Percentiles rank a stretch among this genome's conserved stretches.
These are phyloP conservation scores for Megastigmus dorsalis DNA, from an alignment of 2,888 invertebrate genomes.

Conservation along the genomic window DNA sequence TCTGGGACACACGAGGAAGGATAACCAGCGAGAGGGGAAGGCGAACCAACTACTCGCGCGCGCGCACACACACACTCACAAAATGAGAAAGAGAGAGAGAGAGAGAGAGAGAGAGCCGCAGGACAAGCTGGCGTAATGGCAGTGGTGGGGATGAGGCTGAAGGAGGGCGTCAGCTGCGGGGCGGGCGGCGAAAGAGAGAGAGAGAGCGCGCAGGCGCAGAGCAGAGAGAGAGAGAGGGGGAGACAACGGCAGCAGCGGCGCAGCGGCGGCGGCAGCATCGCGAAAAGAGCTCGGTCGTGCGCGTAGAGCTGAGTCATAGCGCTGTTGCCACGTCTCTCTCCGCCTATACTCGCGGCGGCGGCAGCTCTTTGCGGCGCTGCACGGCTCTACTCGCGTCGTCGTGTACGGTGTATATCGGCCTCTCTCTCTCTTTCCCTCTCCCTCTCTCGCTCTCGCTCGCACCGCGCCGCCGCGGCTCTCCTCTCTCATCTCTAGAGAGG, in stretches of 20 bases:
- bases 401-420: too few relatives aligned
- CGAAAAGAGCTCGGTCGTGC: constrained; percentile 56
- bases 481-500: constrained; percentile 21
- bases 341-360: background rate
- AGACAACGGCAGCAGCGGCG: background rate
- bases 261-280: constrained; percentile 47
- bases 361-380: background rate
- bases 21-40: constrained; percentile 27
- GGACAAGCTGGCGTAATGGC: background rate
- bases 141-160: background rate
- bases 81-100: too few relatives aligned
- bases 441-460: background rate
- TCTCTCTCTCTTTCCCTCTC: too few relatives aligned
- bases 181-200: background rate
- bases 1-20: constrained; percentile 58
- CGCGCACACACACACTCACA: too few relatives aligned
- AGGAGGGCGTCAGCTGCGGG: constrained; percentile 1
- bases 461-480: constrained; percentile 1
- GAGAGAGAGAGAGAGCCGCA: too few relatives aligned
- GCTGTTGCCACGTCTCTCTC: constrained; percentile 69
- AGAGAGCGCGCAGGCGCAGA: background rate
- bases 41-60: constrained; percentile 5
- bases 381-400: too few relatives aligned
- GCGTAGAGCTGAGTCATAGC: constrained; percentile 73
- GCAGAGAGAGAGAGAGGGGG: background rate